Evolutionary conservation across 1,140 invertebrate genomes (phyloP), one percentile per base, ranked within the genome.

Genomic region (Acromyrmex charruanus): DNA sequence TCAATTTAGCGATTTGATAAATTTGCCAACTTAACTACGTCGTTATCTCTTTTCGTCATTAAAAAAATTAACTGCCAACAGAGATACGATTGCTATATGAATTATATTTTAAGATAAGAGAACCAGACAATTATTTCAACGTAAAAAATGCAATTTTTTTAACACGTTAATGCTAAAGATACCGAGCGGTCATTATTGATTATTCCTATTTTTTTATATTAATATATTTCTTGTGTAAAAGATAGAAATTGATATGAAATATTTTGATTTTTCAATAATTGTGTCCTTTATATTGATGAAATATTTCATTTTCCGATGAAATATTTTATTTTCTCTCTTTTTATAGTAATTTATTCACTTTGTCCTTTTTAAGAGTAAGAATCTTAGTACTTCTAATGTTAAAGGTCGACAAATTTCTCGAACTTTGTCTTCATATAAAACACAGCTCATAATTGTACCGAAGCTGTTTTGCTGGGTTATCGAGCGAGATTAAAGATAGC

Each of bases 401-500:
- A 31, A 58, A 58, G 25, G 10, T 31, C 18, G 51, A 55, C 6
- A 35, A 31, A 21, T 49, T 68, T 44, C 4, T 39, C 4, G 0
- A 39, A 35, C 3, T 39, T 44, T 39, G 18, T 66, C 49, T 18
- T 66, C 63, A n/a, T 14, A 68, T 44, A 21, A 68, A 68, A 10
- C 6, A 21, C 21, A 16, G 55, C 39, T 81, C 58, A 39, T 69
- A 68, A 68, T 86, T 81, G n/a, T 21, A 72, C 39, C 51, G 75
- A 77, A 86, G 21, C 59, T 90, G 71, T 81, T 72, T 87, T 44
- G 31, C 72, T 58, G 61, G 28, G 31, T 79, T 90, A 90, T 90
- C 53, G 81, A 86, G 71, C 90, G 80, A 77, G 85, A 89, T 88
- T 89, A 88, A 91, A 91, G 85, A 91, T 91, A 88, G 86, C 85